Evolutionary conservation across 2,113 vertebrate genomes (phyloP).

Genomic region (Caretta caretta): DNA sequence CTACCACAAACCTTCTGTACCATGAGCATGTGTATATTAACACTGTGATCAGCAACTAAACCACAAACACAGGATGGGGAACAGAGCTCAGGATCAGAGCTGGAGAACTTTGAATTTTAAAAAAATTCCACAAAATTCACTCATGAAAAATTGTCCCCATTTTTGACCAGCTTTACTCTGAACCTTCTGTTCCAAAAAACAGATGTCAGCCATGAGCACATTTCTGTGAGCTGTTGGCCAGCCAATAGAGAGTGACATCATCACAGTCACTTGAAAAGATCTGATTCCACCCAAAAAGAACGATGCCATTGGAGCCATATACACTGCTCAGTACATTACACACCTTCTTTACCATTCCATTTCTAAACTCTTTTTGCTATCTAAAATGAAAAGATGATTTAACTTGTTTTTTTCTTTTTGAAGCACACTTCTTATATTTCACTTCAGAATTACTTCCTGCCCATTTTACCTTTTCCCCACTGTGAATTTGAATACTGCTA

Average conservation of each 20-base stretch:
- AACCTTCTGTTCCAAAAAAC: background rate
- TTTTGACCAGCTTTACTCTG: background rate
- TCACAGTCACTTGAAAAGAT: background rate
- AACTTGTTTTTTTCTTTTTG: background rate
- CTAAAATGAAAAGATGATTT: constrained; percentile 46
- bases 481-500: background rate
- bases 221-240: background rate
- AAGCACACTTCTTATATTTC: constrained; percentile 16
- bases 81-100: background rate
- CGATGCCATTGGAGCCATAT: background rate
- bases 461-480: constrained; percentile 12
- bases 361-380: constrained; percentile 17
- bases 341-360: background rate
- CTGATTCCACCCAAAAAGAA: background rate
- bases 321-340: background rate
- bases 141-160: background rate
- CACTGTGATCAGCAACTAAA: background rate
- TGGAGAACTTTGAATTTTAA: background rate
- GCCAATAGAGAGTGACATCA: background rate
- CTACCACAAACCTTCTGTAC: background rate
- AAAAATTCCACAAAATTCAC: background rate
- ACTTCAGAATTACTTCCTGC: constrained; percentile 38
- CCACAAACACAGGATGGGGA: background rate
- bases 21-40: background rate
- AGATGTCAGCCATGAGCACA: too few species aligned